A percentile compares a stretch with the other conserved stretches of the same genome.
These are phyloP conservation scores for Diceros bicornis DNA, from an alignment of 2,797 vertebrate genomes.

Conservation along the genomic window DNA sequence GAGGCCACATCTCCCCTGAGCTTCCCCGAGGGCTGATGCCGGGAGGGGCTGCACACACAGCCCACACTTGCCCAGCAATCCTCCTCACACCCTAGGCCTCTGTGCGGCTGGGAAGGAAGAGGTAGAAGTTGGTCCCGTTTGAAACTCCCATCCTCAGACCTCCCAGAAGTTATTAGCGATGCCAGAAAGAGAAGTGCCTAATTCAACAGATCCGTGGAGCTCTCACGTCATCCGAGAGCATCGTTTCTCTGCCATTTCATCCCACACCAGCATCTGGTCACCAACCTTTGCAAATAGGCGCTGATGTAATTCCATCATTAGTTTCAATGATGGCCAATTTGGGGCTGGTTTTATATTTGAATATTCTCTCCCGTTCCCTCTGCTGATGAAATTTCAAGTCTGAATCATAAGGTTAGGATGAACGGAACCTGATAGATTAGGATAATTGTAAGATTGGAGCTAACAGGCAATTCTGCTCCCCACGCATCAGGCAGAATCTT, in stretches of 20 bases:
- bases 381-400: slow-evolving; percentile 4
- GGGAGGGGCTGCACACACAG: fast-evolving
- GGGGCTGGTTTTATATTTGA: background rate
- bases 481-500: background rate
- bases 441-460: background rate
- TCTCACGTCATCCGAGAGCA: fast-evolving
- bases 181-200: fast-evolving
- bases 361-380: background rate
- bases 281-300: fast-evolving
- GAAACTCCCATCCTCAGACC: background rate
- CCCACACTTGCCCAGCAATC: too few species aligned
- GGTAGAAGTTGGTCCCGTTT: fast-evolving
- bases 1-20: background rate
- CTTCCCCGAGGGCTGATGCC: too few species aligned
- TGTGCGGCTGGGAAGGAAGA: background rate
- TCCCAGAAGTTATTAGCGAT: background rate
- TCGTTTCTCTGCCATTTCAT: fast-evolving
- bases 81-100: background rate
- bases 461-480: background rate
- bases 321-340: background rate
- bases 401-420: background rate
- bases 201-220: fast-evolving
- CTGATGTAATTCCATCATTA: background rate
- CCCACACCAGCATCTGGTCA: fast-evolving
- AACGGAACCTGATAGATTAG: background rate